These are phyloP conservation scores for Muscicapa adusta DNA, from an alignment of 2,113 vertebrate species.

Conservation along the genomic window DNA sequence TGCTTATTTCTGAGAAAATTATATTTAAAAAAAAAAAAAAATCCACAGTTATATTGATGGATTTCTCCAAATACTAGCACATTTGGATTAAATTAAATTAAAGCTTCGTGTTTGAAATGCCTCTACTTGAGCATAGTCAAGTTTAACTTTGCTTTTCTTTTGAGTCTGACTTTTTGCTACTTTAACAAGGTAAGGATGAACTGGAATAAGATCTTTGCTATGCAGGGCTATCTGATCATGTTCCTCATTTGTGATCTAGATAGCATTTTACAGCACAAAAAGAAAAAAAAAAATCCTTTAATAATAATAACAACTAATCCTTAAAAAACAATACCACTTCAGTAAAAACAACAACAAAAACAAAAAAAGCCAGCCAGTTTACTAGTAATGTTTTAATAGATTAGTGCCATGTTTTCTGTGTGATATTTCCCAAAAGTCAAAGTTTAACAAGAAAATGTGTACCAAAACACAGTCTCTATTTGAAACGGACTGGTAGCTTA, in stretches of 20 bases:
- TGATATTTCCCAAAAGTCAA: neutral
- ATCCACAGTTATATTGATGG: neutral
- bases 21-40: neutral
- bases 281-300: neutral
- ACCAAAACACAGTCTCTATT: neutral
- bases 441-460: neutral
- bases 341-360: neutral
- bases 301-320: neutral
- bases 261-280: neutral
- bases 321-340: neutral
- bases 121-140: neutral
- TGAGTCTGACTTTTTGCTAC: neutral
- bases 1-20: neutral
- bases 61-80: neutral
- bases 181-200: neutral
- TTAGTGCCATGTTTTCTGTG: neutral
- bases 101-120: neutral
- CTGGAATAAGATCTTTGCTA: neutral
- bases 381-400: neutral
- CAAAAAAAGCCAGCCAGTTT: neutral
- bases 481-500: neutral
- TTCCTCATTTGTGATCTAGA: neutral
- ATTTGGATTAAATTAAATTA: neutral
- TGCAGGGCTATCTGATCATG: neutral
- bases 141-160: neutral